phyloP scores from a whole-genome alignment of 2,888 invertebrate species.

The Saturnia pavonia region DNA sequence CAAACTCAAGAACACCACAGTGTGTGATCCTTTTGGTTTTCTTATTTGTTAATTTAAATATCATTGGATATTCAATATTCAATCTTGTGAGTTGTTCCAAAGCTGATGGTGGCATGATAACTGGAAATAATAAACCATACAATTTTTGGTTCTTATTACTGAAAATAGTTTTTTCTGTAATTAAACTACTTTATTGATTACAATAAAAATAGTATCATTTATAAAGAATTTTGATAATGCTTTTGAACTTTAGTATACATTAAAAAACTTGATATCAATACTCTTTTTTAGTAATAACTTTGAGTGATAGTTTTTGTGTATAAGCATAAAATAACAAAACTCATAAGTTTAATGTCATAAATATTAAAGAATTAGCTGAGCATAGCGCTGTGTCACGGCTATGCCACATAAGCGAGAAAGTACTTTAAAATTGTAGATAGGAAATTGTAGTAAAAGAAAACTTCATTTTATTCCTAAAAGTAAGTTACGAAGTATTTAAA shows the following conservation, averaged over 20 bases:
- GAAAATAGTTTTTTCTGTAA: background rate
- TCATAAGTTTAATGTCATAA: too few species aligned
- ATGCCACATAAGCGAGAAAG: background rate
- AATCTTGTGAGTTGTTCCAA: conserved; percentile 94
- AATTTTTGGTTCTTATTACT: background rate
- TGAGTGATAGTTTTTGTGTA: too few species aligned
- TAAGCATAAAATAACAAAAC: too few species aligned
- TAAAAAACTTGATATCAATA: too few species aligned
- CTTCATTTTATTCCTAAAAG: too few species aligned
- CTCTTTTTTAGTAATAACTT: too few species aligned
- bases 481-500: too few species aligned
- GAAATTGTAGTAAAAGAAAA: too few species aligned
- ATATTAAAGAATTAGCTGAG: background rate
- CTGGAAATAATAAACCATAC: conserved; percentile 78
- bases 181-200: background rate
- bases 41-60: conserved; percentile 96
- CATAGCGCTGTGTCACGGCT: background rate
- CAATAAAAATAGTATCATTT: background rate
- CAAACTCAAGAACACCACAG: conserved; percentile 98
- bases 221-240: too few species aligned
- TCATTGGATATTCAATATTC: conserved; percentile 99
- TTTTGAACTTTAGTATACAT: too few species aligned
- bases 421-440: background rate
- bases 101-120: conserved; percentile 99
- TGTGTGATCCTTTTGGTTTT: conserved; percentile 93